These are phyloP conservation scores for Xylota sylvarum DNA, from an alignment of 2,888 invertebrate genomes.

Conservation along the genomic window DNA sequence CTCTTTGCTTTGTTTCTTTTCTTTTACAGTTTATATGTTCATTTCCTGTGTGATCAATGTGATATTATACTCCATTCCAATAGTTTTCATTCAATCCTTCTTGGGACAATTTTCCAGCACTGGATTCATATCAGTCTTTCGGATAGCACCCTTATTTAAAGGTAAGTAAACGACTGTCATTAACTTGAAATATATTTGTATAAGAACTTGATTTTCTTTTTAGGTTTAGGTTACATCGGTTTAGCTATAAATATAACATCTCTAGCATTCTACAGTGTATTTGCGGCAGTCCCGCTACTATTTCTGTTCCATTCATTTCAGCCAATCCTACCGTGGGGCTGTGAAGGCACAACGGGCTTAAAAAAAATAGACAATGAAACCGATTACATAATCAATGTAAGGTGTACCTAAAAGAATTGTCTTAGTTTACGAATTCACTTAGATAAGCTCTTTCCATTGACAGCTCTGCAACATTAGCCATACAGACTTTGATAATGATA, in stretches of 20 bases:
- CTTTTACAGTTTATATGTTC: slow-evolving; percentile 4
- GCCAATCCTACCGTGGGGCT: slow-evolving; percentile 89
- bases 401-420: slow-evolving; percentile 12
- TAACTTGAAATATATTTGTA: no score
- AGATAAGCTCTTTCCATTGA: not conserved
- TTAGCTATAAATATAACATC: slow-evolving; percentile 91
- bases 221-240: slow-evolving; percentile 93
- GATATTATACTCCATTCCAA: slow-evolving; percentile 85
- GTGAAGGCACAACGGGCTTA: slow-evolving; percentile 80
- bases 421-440: not conserved
- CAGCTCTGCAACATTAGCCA: slow-evolving; percentile 23
- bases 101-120: slow-evolving; percentile 92
- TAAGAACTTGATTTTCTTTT: not conserved
- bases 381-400: slow-evolving; percentile 23
- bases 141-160: slow-evolving; percentile 92
- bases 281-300: slow-evolving; percentile 92
- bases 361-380: not conserved
- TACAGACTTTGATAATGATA: not conserved
- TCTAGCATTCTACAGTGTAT: slow-evolving; percentile 92
- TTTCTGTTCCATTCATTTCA: slow-evolving; percentile 90
- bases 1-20: no score
- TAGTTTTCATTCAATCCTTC: slow-evolving; percentile 93
- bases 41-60: not conserved
- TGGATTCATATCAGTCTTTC: slow-evolving; percentile 91
- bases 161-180: slow-evolving; percentile 85